Evolutionary conservation across 2,113 vertebrate species (phyloP), one percentile per base, ranked within the genome.

Genomic region (Calidris pugnax): DNA sequence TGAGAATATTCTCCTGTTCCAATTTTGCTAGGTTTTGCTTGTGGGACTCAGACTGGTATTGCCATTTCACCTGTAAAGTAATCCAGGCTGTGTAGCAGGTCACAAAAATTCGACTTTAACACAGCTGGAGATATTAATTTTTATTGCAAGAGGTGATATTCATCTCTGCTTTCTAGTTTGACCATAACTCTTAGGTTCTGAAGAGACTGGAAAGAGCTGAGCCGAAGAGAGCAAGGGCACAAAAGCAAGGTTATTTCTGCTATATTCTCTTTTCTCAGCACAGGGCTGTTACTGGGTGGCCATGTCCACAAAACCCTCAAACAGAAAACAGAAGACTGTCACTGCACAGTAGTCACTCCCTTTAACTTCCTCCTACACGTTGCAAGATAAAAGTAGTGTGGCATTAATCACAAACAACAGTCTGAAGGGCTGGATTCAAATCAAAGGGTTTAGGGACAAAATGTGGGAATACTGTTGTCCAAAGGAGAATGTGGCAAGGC

Each of bases 321-420:
- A 77, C 22, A 55, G 45, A 85, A 85, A 95, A 26, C 28, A 67
- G 64, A 45, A 81, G 73, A 77, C 47, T 84, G 43, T 84, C 69
- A 81, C 68, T 72, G 66, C 81, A 74, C 64, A 91, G 69, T 23
- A 87, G 93, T 96, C 71, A 75, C 5, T 78, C 50, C 81, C 55
- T 96, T 93, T 48, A 91, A 71, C 56, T 83, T 92, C 94, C 93
- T 93, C 96, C 93, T 72, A 95, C 91, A 90, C 71, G 32, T 14
- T 60, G 51, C 4, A 28, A 79, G 43, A 93, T 85, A 88, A 64
- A 92, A 92, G 78, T 15, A 90, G 91, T 1, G 3, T 0, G 2
- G 76, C 91, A 79, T 76, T 76, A 79, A 93, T 88, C 91, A 88
- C 22, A n/a, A 79, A 41, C 50, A 94, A n/a, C 0, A 2, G 17